phyloP scores from a whole-genome alignment of 2,797 vertebrate genomes.

The Thalassophryne amazonica region DNA sequence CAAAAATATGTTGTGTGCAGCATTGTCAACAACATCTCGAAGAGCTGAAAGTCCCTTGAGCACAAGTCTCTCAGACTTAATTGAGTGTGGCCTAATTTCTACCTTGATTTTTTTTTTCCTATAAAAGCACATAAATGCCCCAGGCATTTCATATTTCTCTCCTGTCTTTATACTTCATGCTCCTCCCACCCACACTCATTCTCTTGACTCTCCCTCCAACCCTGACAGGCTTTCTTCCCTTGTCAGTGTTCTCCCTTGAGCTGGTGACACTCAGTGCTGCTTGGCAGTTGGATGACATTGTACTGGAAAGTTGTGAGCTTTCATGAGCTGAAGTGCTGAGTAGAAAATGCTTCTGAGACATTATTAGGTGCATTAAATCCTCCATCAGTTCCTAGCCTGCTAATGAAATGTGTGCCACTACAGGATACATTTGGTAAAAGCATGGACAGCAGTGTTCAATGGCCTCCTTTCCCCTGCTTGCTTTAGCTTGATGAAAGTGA shows the following conservation, averaged over 20 bases:
- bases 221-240: constrained; percentile 51
- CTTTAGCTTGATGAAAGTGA: constrained; percentile 64
- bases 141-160: constrained; percentile 61
- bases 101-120: constrained; percentile 65
- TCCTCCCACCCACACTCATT: constrained; percentile 44
- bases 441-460: constrained; percentile 36
- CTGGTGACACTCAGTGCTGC: constrained; percentile 26
- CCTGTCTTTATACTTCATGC: constrained; percentile 57
- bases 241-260: constrained; percentile 30
- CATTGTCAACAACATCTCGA: constrained; percentile 60
- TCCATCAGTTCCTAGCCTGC: constrained; percentile 15
- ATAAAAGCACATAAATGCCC: constrained; percentile 74
- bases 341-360: constrained; percentile 33
- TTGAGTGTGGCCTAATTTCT: constrained; percentile 77
- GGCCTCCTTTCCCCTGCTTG: constrained; percentile 37
- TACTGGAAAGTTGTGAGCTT: constrained; percentile 21
- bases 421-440: constrained; percentile 41
- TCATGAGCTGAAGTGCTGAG: constrained; percentile 19
- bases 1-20: constrained; percentile 40
- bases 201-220: constrained; percentile 38
- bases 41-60: constrained; percentile 73
- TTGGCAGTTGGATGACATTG: constrained; percentile 19
- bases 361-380: constrained; percentile 42
- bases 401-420: constrained; percentile 51
- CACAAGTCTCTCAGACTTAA: constrained; percentile 67